phyloP scores from a whole-genome alignment of 2,113 vertebrate genomes.

The Ceyx margarethae region DNA sequence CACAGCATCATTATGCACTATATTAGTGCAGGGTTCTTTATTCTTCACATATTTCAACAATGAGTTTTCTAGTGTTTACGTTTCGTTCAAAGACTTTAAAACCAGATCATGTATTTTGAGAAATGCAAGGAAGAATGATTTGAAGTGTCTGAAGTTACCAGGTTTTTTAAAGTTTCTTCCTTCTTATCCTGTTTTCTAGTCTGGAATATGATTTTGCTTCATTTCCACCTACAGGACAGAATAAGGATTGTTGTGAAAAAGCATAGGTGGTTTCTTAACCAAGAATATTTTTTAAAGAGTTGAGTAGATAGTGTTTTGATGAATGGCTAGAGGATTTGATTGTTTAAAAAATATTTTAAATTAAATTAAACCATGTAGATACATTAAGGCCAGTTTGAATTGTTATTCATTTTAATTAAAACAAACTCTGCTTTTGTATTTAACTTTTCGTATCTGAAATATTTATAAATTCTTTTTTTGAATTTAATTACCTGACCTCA shows the following conservation, averaged over 20 bases:
- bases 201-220: conserved; percentile 63
- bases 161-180: conserved; percentile 70
- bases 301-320: conserved; percentile 55
- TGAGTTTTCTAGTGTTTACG: conserved; percentile 90
- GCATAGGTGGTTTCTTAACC: conserved; percentile 55
- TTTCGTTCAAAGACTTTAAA: conserved; percentile 74
- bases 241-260: conserved; percentile 51
- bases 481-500: conserved; percentile 80
- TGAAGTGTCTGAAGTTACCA: conserved; percentile 69
- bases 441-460: conserved; percentile 82
- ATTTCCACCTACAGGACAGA: conserved; percentile 56
- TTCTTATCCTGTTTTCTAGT: conserved; percentile 74
- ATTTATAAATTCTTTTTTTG: conserved; percentile 82
- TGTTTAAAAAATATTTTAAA: conserved; percentile 71
- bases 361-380: conserved; percentile 70
- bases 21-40: conserved; percentile 90
- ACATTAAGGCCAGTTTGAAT: conserved; percentile 64
- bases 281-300: conserved; percentile 51
- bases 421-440: conserved; percentile 81
- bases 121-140: conserved; percentile 64
- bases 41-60: conserved; percentile 81
- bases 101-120: conserved; percentile 71
- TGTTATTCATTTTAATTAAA: conserved; percentile 77
- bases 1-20: conserved; percentile 88
- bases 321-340: conserved; percentile 62